These are phyloP conservation scores for Oreochromis spilurus DNA, from an alignment of 2,113 vertebrate species.

Conservation along the genomic window DNA sequence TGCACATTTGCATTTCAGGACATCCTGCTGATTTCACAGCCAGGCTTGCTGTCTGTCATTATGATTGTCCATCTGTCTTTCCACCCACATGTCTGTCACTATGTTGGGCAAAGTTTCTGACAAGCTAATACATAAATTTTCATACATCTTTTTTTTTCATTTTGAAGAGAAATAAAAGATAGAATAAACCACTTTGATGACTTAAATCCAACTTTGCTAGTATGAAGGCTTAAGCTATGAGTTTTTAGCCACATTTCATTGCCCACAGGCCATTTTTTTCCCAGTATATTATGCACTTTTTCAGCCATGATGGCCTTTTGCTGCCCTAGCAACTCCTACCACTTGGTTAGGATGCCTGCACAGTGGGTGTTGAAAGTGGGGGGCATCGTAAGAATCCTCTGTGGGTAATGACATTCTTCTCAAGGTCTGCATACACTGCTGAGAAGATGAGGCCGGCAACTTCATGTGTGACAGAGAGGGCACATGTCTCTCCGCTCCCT, in stretches of 20 bases:
- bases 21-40: neutral
- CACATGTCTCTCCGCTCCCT: neutral
- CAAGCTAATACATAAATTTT: neutral
- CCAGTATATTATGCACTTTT: neutral
- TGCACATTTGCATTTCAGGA: slow-evolving; percentile 4
- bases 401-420: neutral
- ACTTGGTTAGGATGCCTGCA: neutral
- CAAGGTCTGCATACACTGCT: neutral
- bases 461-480: neutral
- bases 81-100: neutral
- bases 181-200: neutral
- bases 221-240: neutral
- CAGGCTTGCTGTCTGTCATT: neutral
- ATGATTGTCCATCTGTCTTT: neutral
- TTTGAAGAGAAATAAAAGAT: neutral
- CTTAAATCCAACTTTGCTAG: neutral
- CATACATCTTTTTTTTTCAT: neutral
- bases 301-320: neutral
- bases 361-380: neutral
- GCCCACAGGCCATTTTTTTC: neutral
- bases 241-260: neutral
- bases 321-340: neutral
- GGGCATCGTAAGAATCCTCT: neutral
- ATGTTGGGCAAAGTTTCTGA: neutral
- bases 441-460: neutral